Conservation (phyloP, 2,888 invertebrate species). For the Orthosia gothica region DNA sequence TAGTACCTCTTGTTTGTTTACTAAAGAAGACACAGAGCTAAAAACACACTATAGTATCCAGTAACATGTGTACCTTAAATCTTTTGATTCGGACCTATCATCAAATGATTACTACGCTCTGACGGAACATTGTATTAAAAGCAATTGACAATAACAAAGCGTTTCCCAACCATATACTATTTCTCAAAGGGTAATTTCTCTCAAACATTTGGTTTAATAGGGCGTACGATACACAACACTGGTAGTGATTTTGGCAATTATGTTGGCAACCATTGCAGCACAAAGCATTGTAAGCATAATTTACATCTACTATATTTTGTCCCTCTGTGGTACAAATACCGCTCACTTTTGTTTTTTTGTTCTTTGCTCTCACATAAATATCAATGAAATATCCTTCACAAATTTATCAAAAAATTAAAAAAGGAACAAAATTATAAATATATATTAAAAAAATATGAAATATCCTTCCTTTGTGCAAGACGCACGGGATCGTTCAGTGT, state of each 20-base stretch:
- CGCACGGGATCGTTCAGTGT: no score
- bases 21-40: no score
- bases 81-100: constrained; percentile 18
- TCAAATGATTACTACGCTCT: constrained; percentile 44
- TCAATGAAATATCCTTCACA: not conserved
- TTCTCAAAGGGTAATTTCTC: constrained; percentile 16
- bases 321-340: not conserved
- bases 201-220: constrained; percentile 36
- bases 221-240: not conserved
- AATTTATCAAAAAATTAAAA: no score
- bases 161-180: constrained; percentile 17
- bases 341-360: not conserved
- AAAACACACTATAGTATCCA: not conserved
- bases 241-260: constrained; percentile 23
- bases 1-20: not conserved
- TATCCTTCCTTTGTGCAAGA: no score
- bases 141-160: constrained; percentile 50
- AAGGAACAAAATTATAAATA: no score
- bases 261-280: not conserved
- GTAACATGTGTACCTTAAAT: constrained; percentile 1
- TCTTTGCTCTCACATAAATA: not conserved
- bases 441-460: no score
- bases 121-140: constrained; percentile 23
- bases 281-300: not conserved
- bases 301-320: not conserved